Evolutionary conservation across 53 echinoderm and acorn worm species (phyloP).

Genomic region (Henricia sp.): DNA sequence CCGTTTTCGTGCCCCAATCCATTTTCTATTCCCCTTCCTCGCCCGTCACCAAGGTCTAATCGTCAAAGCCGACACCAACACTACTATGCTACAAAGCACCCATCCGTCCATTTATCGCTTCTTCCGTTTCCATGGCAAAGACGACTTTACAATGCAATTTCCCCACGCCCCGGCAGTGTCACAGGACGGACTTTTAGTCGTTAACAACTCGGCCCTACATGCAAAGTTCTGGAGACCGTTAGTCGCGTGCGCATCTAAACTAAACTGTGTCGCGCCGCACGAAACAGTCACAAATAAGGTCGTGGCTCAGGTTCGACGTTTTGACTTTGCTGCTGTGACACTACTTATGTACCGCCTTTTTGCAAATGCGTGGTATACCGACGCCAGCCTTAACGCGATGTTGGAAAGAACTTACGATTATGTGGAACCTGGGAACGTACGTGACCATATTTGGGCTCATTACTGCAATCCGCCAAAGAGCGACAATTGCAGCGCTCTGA

Average conservation of each 20-base stretch:
- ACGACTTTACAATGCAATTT: slow-evolving; percentile 55
- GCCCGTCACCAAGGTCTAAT: slow-evolving; percentile 33
- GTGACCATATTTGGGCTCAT: slow-evolving; percentile 95
- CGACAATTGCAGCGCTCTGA: slow-evolving; percentile 76
- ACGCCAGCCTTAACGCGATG: slow-evolving; percentile 51
- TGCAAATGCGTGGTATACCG: slow-evolving; percentile 62
- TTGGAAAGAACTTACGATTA: slow-evolving; percentile 67
- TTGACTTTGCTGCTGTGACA: slow-evolving; percentile 75
- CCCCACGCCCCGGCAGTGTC: slow-evolving; percentile 67
- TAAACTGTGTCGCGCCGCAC: slow-evolving; percentile 81
- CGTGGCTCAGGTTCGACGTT: slow-evolving; percentile 74
- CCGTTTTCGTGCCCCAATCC: slow-evolving; percentile 52
- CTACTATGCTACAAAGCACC: slow-evolving; percentile 4
- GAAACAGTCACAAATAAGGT: slow-evolving; percentile 58
- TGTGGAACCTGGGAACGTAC: slow-evolving; percentile 51
- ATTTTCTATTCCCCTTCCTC: slow-evolving; percentile 46
- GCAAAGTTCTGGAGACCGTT: slow-evolving; percentile 74
- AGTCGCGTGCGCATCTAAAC: slow-evolving; percentile 61
- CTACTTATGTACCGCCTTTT: slow-evolving; percentile 77
- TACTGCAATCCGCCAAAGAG: slow-evolving; percentile 95
- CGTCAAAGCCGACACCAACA: slow-evolving; percentile 9
- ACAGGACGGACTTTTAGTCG: slow-evolving; percentile 64
- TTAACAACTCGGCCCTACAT: slow-evolving; percentile 72
- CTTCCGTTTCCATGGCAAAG: slow-evolving; percentile 38
- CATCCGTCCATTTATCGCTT: slow-evolving; percentile 35